Evolutionary conservation across 2,113 vertebrate genomes (phyloP).

Genomic region (Zootoca vivipara): DNA sequence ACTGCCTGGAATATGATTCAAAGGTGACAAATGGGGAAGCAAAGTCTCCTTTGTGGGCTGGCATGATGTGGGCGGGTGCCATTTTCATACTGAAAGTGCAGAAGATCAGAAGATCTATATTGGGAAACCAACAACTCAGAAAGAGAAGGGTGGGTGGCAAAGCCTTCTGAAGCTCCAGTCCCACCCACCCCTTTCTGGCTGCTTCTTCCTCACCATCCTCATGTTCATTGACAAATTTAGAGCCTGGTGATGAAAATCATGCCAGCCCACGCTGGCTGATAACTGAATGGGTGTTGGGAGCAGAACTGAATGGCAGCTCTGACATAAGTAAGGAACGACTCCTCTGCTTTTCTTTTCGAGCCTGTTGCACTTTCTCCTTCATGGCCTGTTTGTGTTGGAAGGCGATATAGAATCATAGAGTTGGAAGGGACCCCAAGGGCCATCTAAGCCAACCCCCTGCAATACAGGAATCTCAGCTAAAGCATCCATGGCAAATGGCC

Average conservation of each 20-base stretch:
- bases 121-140: not conserved
- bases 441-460: too few species aligned
- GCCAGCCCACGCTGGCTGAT: not conserved
- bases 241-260: constrained; percentile 1
- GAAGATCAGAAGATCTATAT: not conserved
- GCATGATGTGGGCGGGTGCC: not conserved
- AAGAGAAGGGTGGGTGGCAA: not conserved
- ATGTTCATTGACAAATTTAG: constrained; percentile 9
- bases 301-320: not conserved
- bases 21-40: constrained; percentile 1
- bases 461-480: too few species aligned
- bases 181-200: not conserved
- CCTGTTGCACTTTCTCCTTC: not conserved
- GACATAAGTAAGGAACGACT: not conserved
- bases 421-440: too few species aligned
- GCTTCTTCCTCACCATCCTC: not conserved
- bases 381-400: not conserved
- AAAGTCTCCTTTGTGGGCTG: not conserved
- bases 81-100: not conserved
- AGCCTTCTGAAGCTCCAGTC: not conserved
- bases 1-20: constrained; percentile 1
- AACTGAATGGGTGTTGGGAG: not conserved
- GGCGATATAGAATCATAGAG: too few species aligned
- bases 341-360: not conserved
- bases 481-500: too few species aligned